Percentiles rank a stretch among this genome's conserved stretches.
phyloP scores from a whole-genome alignment of 2,888 invertebrate genomes.

The Trypoxylon attenuatum region DNA sequence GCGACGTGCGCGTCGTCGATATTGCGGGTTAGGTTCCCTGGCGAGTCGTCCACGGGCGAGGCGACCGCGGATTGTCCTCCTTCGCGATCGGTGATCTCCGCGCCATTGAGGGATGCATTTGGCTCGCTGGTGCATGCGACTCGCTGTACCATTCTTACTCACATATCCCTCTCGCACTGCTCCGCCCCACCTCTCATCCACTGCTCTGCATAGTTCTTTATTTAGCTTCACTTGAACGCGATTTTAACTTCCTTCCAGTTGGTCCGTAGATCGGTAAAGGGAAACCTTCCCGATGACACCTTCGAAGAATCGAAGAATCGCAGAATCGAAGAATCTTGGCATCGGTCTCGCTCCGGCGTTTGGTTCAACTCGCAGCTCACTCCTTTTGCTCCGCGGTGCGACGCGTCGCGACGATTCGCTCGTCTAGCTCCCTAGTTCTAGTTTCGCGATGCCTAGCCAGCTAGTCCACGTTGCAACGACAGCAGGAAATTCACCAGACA shows the following conservation, averaged over 20 bases:
- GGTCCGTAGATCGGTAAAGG: constrained; percentile 26
- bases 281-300: constrained; percentile 26
- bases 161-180: constrained; percentile 47
- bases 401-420: not conserved
- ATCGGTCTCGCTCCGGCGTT: too few species aligned
- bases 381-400: not conserved
- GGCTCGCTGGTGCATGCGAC: constrained; percentile 49
- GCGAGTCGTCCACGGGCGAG: constrained; percentile 33
- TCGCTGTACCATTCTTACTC: constrained; percentile 58
- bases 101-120: constrained; percentile 58
- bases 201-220: constrained; percentile 57
- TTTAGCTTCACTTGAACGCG: constrained; percentile 60
- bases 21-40: constrained; percentile 17
- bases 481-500: constrained; percentile 15
- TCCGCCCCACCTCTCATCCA: constrained; percentile 40
- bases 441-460: constrained; percentile 9
- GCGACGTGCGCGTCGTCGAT: not conserved
- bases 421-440: constrained; percentile 6
- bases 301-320: constrained; percentile 24
- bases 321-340: constrained; percentile 24
- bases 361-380: constrained; percentile 5
- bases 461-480: not conserved
- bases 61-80: constrained; percentile 35
- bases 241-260: constrained; percentile 56
- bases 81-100: constrained; percentile 42